phyloP scores from a whole-genome alignment of 2,797 vertebrate species.

The Micropoecilia bifurca region DNA sequence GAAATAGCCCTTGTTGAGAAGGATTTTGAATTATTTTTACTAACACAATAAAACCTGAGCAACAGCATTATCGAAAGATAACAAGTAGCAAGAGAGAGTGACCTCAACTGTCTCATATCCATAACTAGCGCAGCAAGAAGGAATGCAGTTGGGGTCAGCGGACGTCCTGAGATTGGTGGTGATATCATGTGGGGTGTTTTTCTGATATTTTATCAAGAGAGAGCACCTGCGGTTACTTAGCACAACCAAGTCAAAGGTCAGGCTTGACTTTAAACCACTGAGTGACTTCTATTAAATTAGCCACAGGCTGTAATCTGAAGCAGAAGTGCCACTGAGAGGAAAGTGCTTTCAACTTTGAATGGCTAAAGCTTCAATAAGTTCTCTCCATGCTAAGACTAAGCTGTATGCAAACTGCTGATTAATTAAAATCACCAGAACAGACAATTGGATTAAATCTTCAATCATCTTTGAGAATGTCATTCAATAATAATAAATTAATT shows the following conservation, averaged over 20 bases:
- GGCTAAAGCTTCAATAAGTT: constrained; percentile 78
- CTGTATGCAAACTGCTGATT: constrained; percentile 43
- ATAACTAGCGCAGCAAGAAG: constrained; percentile 25
- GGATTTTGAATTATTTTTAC: not conserved
- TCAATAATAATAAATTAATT: not conserved
- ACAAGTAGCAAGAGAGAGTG: constrained; percentile 21
- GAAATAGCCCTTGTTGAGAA: not conserved
- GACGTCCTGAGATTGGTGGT: constrained; percentile 39
- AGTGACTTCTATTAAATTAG: constrained; percentile 82
- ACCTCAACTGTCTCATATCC: constrained; percentile 23
- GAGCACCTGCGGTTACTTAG: constrained; percentile 88
- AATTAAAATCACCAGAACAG: not conserved
- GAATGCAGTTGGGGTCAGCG: constrained; percentile 38
- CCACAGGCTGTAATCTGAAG: constrained; percentile 89
- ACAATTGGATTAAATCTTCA: not conserved
- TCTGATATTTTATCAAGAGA: constrained; percentile 88
- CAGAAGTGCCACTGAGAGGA: constrained; percentile 81
- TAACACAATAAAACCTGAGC: not conserved
- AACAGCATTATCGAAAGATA: constrained; percentile 1
- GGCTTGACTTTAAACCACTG: constrained; percentile 84
- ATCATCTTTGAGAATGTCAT: not conserved
- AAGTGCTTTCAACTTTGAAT: constrained; percentile 82
- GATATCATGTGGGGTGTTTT: constrained; percentile 64
- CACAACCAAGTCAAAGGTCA: constrained; percentile 89
- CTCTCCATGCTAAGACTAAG: constrained; percentile 67